These are phyloP conservation scores for Drosophila sp. DNA, from an alignment of 1,140 invertebrate species.

Conservation along the genomic window DNA sequence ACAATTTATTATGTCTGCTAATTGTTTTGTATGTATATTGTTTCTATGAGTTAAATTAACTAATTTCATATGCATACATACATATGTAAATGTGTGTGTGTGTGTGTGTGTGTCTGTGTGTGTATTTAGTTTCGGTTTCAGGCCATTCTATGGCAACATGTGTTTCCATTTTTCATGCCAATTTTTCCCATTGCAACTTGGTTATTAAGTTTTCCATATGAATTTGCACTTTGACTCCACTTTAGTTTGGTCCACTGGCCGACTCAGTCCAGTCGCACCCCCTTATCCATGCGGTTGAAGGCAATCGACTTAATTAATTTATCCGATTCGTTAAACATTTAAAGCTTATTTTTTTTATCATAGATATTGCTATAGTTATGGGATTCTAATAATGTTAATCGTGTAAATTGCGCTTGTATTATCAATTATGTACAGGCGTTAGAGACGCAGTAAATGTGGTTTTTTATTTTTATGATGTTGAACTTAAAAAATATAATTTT, in stretches of 20 bases:
- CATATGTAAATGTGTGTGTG: neutral
- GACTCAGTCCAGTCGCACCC: neutral
- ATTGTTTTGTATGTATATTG: constrained; percentile 43
- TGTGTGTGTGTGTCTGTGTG: neutral
- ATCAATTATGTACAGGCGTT: neutral
- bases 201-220: constrained; percentile 46
- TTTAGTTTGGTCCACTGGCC: constrained; percentile 27
- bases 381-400: constrained; percentile 5
- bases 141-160: neutral
- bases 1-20: constrained; percentile 34
- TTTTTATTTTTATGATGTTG: too few relatives aligned
- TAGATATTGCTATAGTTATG: neutral
- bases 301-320: constrained; percentile 47
- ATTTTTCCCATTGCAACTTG: constrained; percentile 28
- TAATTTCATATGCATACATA: constrained; percentile 39
- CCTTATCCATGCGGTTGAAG: constrained; percentile 31
- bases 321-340: constrained; percentile 13
- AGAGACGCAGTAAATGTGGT: neutral
- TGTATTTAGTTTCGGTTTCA: constrained; percentile 3
- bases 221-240: constrained; percentile 59
- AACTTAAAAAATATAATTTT: too few relatives aligned
- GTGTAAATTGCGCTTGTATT: neutral
- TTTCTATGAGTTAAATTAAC: constrained; percentile 19
- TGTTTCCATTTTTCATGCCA: neutral
- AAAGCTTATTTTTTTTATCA: constrained; percentile 2